phyloP scores from a whole-genome alignment of 2,113 vertebrate species.

The Picathartes gymnocephalus region DNA sequence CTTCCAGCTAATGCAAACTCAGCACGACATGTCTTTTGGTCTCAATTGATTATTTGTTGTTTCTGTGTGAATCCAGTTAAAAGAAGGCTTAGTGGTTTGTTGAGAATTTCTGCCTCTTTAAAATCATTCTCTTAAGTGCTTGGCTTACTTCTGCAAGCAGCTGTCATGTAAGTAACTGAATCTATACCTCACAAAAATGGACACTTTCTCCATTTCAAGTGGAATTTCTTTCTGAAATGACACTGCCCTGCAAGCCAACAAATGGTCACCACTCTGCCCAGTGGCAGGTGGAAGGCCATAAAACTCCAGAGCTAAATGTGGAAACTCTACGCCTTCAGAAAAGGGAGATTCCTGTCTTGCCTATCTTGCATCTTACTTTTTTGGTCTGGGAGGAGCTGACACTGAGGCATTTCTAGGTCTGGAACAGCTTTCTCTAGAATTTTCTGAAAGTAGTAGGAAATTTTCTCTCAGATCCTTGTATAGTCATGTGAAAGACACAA shows the following conservation, averaged over 20 bases:
- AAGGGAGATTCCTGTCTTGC: not conserved
- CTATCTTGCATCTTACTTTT: not conserved
- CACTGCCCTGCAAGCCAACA: constrained; percentile 7
- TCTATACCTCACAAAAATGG: constrained; percentile 19
- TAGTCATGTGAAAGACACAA: not conserved
- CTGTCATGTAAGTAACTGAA: constrained; percentile 29
- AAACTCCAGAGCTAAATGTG: constrained; percentile 29
- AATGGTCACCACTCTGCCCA: not conserved
- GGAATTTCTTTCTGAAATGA: constrained; percentile 36
- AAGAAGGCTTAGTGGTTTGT: not conserved
- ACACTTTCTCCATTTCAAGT: constrained; percentile 48
- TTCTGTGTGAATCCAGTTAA: not conserved
- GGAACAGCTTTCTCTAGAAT: not conserved
- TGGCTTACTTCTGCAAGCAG: constrained; percentile 28
- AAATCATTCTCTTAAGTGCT: not conserved
- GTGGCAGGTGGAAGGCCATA: constrained; percentile 34
- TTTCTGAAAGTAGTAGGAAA: not conserved
- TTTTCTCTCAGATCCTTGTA: not conserved
- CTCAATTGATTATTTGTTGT: constrained; percentile 32
- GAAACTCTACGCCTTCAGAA: constrained; percentile 23
- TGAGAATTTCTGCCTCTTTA: not conserved
- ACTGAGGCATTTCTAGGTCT: not conserved
- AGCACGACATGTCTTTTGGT: not conserved
- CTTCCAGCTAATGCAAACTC: constrained; percentile 2
- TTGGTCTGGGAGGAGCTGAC: not conserved